Evolutionary conservation across 2,797 vertebrate genomes (phyloP), one percentile per base, ranked within the genome.

Genomic region (Platalea minor): DNA sequence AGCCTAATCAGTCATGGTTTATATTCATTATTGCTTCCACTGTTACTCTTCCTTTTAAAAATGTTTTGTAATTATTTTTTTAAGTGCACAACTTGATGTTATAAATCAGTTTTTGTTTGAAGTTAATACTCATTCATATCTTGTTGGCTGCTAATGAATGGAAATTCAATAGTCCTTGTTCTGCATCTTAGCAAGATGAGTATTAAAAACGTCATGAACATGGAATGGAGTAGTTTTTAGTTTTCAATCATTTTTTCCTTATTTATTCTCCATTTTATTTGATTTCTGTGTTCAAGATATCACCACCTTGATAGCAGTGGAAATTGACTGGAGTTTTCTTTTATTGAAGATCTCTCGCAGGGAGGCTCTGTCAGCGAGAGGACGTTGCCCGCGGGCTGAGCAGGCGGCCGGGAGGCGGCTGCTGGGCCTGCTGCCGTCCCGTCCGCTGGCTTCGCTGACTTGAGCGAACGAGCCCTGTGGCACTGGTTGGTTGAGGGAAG

Each of bases 21-120:
- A 65, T 94, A 96, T 90, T 97, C 90, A 85, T 95, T 94, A 81
- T 95, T 97, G 93, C 96, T 98, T 98, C 82, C 97, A 93, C 92
- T 97, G 92, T 97, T 98, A 96, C 67, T 97, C 96, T 97, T 97
- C 65, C 51, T 97, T 97, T 98, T 63, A 43, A 95, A 94, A 97
- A 96, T 97, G 11, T 93, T 97, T 97, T 98, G 97, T 98, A 97
- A 98, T 96, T 96, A 94, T 96, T 98, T 97, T 97, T 98, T 98
- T 97, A 97, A 97, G 92, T 96, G 93, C 94, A 96, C 96, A 97
- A 95, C 89, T 96, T 82, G 72, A 96, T 91, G 82, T 96, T 98
- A 96, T 85, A 88, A 82, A 89, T 86, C 77, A 91, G 85, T 91
- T 97, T 98, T 97, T 97, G 92, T 97, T 98, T 96, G 90, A 97